A percentile compares a stretch with the other conserved stretches of the same genome.
Evolutionary conservation across 2,888 invertebrate genomes (phyloP).

Genomic region (Diarsia brunnea): DNA sequence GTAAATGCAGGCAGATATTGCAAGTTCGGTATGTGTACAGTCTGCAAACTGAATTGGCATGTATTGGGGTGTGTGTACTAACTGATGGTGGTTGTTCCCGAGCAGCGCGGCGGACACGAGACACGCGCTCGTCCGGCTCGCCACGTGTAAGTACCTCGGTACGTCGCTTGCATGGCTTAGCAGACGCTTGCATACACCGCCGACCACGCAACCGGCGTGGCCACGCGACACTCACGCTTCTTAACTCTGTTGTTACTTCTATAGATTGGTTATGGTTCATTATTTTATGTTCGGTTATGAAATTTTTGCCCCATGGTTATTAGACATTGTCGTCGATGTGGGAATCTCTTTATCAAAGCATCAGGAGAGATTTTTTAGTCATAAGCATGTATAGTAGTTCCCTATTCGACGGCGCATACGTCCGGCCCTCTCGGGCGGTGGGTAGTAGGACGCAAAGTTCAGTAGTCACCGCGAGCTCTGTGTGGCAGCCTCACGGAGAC

Average conservation of each 20-base stretch:
- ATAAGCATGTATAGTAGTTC: conserved; percentile 43
- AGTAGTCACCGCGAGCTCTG: conserved; percentile 80
- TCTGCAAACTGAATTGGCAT: conserved; percentile 34
- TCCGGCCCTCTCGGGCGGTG: conserved; percentile 39
- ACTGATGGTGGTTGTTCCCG: conserved; percentile 77
- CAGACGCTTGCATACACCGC: conserved; percentile 66
- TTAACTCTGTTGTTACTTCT: conserved; percentile 48
- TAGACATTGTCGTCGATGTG: conserved; percentile 51
- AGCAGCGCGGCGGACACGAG: conserved; percentile 92
- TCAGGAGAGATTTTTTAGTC: conserved; percentile 15
- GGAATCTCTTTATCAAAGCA: conserved; percentile 44
- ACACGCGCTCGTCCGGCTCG: conserved; percentile 97
- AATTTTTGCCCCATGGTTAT: conserved; percentile 39
- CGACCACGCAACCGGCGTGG: conserved; percentile 58
- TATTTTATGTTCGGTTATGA: conserved; percentile 43
- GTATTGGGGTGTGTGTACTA: conserved; percentile 72
- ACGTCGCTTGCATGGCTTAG: conserved; percentile 71
- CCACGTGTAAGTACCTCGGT: conserved; percentile 95
- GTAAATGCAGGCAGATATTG: background rate
- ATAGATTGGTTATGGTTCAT: conserved; percentile 59
- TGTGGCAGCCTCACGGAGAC: conserved; percentile 98
- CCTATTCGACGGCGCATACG: conserved; percentile 50
- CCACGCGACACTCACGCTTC: conserved; percentile 71
- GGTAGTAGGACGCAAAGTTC: conserved; percentile 76
- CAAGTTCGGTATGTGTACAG: conserved; percentile 16